These are phyloP conservation scores for Xestoiulus laeticollis DNA, from an alignment of 2,888 invertebrate species.

Conservation along the genomic window DNA sequence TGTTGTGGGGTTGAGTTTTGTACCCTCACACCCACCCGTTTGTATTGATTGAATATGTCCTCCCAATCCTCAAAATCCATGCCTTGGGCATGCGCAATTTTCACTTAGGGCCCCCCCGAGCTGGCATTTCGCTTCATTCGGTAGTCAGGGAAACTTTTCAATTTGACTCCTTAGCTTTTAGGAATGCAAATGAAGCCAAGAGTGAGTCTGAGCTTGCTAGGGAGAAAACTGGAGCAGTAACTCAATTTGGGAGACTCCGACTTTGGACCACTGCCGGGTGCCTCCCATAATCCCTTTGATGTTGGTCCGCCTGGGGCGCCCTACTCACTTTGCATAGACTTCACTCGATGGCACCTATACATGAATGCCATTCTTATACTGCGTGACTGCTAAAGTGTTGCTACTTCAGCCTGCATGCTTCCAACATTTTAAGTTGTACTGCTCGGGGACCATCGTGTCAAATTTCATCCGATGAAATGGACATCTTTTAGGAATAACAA, in stretches of 20 bases:
- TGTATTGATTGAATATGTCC: background rate
- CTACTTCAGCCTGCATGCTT: too few species aligned
- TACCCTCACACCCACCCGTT: background rate
- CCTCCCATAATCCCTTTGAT: background rate
- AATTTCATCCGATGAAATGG: too few species aligned
- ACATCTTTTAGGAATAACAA: too few species aligned
- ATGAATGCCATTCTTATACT: too few species aligned
- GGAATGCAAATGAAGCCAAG: slow-evolving; percentile 48
- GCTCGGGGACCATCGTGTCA: too few species aligned
- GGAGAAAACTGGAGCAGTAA: background rate
- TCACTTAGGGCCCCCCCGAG: background rate
- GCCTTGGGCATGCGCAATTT: background rate
- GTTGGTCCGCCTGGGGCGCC: background rate
- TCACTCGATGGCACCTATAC: too few species aligned
- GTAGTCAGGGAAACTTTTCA: slow-evolving; percentile 50
- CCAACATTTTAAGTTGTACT: too few species aligned
- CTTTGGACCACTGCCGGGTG: slow-evolving; percentile 1
- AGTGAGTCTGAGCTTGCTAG: background rate
- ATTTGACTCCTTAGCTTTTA: slow-evolving; percentile 44
- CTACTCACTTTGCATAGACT: too few species aligned
- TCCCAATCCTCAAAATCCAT: background rate
- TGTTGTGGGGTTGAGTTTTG: background rate
- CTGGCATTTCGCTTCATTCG: slow-evolving; percentile 25
- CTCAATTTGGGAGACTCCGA: slow-evolving; percentile 29
- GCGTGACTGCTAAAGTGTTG: too few species aligned